Conservation (phyloP, 2,113 vertebrate species). For the Forbesichthys papilliferus region DNA sequence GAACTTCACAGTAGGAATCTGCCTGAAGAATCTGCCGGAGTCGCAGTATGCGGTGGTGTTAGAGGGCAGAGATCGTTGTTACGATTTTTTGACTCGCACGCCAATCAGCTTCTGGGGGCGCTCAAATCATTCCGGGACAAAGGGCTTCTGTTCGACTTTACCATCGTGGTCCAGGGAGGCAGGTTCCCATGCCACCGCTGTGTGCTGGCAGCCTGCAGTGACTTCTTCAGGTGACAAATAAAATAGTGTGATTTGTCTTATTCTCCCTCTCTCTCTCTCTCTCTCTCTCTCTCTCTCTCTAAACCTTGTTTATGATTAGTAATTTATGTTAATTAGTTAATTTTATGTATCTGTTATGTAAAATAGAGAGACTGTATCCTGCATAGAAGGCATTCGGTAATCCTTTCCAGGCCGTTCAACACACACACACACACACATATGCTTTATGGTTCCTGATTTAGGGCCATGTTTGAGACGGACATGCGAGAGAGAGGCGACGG, state of each 20-base stretch:
- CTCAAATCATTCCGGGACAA: constrained; percentile 88
- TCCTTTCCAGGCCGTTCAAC: background rate
- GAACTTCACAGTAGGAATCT: background rate
- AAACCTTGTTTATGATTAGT: background rate
- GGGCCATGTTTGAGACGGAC: constrained; percentile 97
- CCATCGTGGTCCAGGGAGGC: constrained; percentile 85
- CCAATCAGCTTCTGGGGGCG: constrained; percentile 86
- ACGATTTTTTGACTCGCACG: constrained; percentile 86
- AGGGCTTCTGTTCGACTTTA: constrained; percentile 91
- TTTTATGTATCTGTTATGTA: background rate
- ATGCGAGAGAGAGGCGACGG: constrained; percentile 93
- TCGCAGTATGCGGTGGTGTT: constrained; percentile 74
- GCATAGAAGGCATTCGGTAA: background rate
- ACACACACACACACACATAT: too few relatives aligned
- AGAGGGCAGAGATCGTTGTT: constrained; percentile 78
- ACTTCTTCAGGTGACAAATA: constrained; percentile 89
- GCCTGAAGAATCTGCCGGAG: constrained; percentile 23
- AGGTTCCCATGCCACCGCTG: constrained; percentile 91
- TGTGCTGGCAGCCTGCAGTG: constrained; percentile 93
- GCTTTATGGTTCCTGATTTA: constrained; percentile 24
- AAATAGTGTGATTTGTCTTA: constrained; percentile 14
- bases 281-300: background rate
- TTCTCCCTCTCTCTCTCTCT: constrained; percentile 20
- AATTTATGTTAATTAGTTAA: background rate
- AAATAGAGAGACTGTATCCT: background rate